These are phyloP conservation scores for Euborellia annulipes DNA, from an alignment of 1,140 invertebrate genomes.

Conservation along the genomic window DNA sequence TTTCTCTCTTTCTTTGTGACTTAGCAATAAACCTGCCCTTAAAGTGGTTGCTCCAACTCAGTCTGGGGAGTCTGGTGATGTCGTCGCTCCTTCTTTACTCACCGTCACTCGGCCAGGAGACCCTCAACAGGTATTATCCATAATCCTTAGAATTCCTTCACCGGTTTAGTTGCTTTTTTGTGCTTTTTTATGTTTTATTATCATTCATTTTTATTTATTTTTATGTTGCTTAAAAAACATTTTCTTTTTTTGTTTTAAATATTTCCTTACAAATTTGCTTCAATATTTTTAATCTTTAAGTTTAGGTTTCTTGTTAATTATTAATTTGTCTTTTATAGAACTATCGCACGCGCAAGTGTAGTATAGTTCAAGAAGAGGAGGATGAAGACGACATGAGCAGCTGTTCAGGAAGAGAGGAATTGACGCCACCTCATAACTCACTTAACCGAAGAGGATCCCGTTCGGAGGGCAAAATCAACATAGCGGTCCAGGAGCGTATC, in stretches of 20 bases:
- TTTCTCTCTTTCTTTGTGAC: too few species aligned
- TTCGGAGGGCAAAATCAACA: constrained; percentile 26
- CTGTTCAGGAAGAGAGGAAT: constrained; percentile 24
- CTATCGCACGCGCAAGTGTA: constrained; percentile 59
- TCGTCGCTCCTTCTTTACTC: background rate
- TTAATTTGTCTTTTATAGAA: constrained; percentile 22
- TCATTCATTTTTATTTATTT: too few species aligned
- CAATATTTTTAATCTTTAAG: too few species aligned
- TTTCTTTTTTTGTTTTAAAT: too few species aligned
- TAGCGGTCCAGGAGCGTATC: constrained; percentile 33
- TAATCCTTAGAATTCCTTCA: too few species aligned
- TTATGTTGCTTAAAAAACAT: too few species aligned
- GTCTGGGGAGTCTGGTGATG: background rate
- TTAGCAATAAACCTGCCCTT: background rate
- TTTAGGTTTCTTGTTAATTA: too few species aligned
- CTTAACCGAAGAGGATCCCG: constrained; percentile 21
- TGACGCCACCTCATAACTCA: constrained; percentile 14
- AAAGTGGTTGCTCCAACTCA: background rate
- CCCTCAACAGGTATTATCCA: too few species aligned
- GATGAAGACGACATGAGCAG: constrained; percentile 45
- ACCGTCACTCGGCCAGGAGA: background rate
- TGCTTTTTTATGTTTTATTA: too few species aligned
- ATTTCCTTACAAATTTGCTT: too few species aligned
- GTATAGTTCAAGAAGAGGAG: constrained; percentile 74
- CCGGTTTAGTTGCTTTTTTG: too few species aligned